Evolutionary conservation across 2,888 invertebrate species (phyloP), one percentile per base, ranked within the genome.

Genomic region (Hirtodrosophila alboralis): DNA sequence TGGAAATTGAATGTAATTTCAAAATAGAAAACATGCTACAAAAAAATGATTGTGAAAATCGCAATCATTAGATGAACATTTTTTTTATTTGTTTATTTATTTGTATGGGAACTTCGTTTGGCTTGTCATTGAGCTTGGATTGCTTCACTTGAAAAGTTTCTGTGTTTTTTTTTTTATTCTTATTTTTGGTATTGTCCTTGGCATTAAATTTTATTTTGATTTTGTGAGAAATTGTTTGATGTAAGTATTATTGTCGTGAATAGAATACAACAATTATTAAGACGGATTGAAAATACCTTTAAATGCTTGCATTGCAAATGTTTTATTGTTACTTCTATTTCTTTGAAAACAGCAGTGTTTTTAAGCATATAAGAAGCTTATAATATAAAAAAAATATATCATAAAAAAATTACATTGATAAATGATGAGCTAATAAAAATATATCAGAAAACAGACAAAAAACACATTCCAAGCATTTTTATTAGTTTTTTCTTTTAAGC

Each of bases 41-140:
- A 40, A 62, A 58, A n/a, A n/a, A n/a, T n/a, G n/a, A n/a, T n/a
- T 68, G 64, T 27, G 59, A 61, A 72, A 72, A 63, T 64, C 72
- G 57, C 40, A 60, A 62, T 59, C 69, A 75, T 79, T 69, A 66
- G 48, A 80, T 61, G 34, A 61, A 61, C 53, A 65, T 60, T 62
- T 49, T 30, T 18, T 12, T 23, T 16, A n/a, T 47, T 27, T 34
- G 4, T 21, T 38, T 28, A 4, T 51, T 45, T 37, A 45, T 57
- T 37, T 49, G 53, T 37, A 43, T 37, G 41, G 36, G 27, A 33
- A 31, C 21, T 38, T 34, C 45, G 31, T 45, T 52, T 70, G 66
- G 38, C 36, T 65, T 60, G 47, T 47, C 49, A 28, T 33, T 45
- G 44, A 36, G 43, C 8, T 31, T 13, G 28, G 28, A 16, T 44